Evolutionary conservation across 2,797 vertebrate species (phyloP).

Genomic region (Tokudaia muenninki): DNA sequence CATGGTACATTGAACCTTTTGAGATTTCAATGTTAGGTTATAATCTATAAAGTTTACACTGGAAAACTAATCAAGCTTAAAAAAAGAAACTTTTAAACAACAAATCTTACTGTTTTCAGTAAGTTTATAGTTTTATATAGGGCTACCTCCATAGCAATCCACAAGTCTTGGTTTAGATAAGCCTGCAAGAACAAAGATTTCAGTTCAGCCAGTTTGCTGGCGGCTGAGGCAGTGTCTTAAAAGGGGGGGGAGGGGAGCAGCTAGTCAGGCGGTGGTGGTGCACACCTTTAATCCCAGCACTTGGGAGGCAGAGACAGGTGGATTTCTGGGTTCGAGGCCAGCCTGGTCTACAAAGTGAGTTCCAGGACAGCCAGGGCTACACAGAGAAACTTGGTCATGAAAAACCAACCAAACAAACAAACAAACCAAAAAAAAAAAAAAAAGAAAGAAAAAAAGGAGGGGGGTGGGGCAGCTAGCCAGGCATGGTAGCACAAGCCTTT

Average conservation of each 20-base stretch:
- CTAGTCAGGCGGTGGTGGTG: not conserved
- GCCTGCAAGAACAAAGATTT: not conserved
- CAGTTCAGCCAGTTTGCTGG: not conserved
- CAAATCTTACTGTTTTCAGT: not conserved
- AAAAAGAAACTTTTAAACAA: not conserved
- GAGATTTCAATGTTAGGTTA: not conserved
- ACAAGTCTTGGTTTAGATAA: not conserved
- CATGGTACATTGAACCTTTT: not conserved
- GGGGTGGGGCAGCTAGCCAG: too few species aligned
- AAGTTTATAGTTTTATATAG: not conserved
- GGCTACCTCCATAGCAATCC: not conserved
- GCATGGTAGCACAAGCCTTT: too few species aligned
- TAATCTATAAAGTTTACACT: not conserved
- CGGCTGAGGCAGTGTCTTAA: not conserved
- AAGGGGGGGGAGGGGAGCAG: not conserved
- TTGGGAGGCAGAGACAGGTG: not conserved
- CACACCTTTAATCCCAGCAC: not conserved
- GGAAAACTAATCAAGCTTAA: not conserved
- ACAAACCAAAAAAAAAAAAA: too few species aligned
- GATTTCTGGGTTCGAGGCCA: not conserved
- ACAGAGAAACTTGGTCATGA: too few species aligned
- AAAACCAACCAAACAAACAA: too few species aligned
- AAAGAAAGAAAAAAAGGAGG: too few species aligned
- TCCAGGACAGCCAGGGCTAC: not conserved
- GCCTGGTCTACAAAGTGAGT: too few species aligned